Evolutionary conservation across 1,140 invertebrate species (phyloP), one percentile per base, ranked within the genome.

Genomic region (Drosophila watanabei): DNA sequence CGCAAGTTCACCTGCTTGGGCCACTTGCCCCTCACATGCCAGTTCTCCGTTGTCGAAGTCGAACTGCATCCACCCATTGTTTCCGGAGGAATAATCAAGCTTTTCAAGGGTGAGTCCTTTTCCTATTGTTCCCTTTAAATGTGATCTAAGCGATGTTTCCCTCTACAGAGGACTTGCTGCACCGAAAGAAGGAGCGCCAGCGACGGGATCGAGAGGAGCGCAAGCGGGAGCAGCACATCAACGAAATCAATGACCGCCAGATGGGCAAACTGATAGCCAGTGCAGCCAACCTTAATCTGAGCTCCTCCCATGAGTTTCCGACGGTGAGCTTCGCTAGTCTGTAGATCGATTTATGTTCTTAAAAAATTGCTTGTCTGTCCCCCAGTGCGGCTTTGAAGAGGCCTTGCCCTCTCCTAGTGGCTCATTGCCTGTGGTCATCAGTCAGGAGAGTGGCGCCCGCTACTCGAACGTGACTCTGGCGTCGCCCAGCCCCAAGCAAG

Each of bases 1-100:
- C 95, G 95, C 71, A 94, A 97, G 54, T 93, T 98, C 82, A 95
- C 97, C 32, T 99, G 97, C 87, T 94, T 99, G 20, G 95, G 96
- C 62, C 98, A 99, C 94, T 94, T 99, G 72, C 98, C 98, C 4
- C 93, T 99, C 2, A 97, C 97, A 72, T 98, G 97, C 88, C 96
- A 97, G 69, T 98, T 98, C 94, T 97, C 98, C 89, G 95, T 99
- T 30, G 97, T 97, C 18, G 98, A 99, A 94, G 95, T 99, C 41
- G 95, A 97, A 66, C 93, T 99, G 11, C 94, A 95, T 80, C 95
- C 95, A 49, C 97, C 97, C 5, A 89, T 96, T 30, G 94, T 99
- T 1, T 96, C 95, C 11, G 82, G 95, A 49, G 95, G 95, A 69
- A 96, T 96, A 41, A 82, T 97, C 9, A 88, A 94, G 43, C 88